Percentiles rank a stretch among this genome's conserved stretches.
These are phyloP conservation scores for Polietes domitor DNA, from an alignment of 2,888 invertebrate genomes.

Conservation along the genomic window DNA sequence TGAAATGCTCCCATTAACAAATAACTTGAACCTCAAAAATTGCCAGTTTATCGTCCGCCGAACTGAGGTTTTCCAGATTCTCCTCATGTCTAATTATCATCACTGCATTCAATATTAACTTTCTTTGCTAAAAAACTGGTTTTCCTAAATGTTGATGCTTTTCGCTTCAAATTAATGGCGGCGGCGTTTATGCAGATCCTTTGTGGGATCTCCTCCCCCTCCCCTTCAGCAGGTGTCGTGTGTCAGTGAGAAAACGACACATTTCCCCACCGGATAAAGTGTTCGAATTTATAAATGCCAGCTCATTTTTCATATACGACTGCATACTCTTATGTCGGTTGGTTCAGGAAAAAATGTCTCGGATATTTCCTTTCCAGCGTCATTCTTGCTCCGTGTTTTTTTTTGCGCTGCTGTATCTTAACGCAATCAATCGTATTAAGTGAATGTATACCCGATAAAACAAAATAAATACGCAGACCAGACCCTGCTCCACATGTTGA, in stretches of 20 bases:
- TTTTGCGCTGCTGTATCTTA: background rate
- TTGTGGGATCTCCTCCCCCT: background rate
- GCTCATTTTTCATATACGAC: constrained; percentile 57
- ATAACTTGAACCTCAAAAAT: too few relatives aligned
- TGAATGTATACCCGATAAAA: constrained; percentile 27
- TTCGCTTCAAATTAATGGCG: constrained; percentile 4
- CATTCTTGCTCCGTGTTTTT: background rate
- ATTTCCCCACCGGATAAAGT: constrained; percentile 22
- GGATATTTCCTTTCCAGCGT: constrained; percentile 39
- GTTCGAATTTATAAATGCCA: constrained; percentile 54
- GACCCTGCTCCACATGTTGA: constrained; percentile 21
- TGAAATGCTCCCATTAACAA: too few relatives aligned
- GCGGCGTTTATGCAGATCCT: background rate
- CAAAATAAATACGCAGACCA: constrained; percentile 21
- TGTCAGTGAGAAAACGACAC: constrained; percentile 13
- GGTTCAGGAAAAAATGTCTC: constrained; percentile 63
- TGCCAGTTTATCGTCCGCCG: too few relatives aligned
- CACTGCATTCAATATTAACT: background rate
- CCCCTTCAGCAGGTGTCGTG: background rate
- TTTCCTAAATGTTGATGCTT: background rate
- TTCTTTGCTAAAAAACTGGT: too few relatives aligned
- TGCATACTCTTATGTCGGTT: background rate
- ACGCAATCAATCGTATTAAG: constrained; percentile 59
- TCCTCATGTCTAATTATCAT: too few relatives aligned
- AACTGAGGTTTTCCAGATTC: too few relatives aligned